A percentile compares a stretch with the other conserved stretches of the same genome.
phyloP scores from a whole-genome alignment of 2,888 invertebrate species.

The Lithophane leautieri region DNA sequence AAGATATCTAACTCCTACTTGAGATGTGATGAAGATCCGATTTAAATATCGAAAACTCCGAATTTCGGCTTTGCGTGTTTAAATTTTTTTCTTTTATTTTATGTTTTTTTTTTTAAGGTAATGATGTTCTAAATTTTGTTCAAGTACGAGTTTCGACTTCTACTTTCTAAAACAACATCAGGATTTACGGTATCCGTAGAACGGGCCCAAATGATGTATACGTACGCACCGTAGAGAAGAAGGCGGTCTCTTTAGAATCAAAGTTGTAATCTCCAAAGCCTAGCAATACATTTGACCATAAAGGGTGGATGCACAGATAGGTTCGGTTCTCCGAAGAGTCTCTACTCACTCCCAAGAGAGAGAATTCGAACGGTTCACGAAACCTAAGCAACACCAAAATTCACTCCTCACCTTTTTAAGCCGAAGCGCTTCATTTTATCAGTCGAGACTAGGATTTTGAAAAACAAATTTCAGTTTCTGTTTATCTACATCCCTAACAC shows the following conservation, averaged over 20 bases:
- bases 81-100: background rate
- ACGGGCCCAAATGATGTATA: background rate
- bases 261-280: background rate
- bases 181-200: background rate
- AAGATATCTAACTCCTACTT: constrained; percentile 16
- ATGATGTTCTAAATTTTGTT: too few species aligned
- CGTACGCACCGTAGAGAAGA: background rate
- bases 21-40: constrained; percentile 9
- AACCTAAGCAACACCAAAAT: background rate
- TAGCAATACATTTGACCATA: too few species aligned
- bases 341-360: too few species aligned
- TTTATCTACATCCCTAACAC: constrained; percentile 15
- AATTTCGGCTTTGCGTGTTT: background rate
- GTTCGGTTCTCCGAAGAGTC: background rate
- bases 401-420: background rate
- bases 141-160: background rate
- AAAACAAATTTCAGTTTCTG: background rate
- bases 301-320: background rate
- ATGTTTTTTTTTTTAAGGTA: too few species aligned
- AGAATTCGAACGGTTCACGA: background rate
- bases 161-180: background rate
- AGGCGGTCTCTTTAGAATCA: background rate
- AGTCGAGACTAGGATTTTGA: background rate
- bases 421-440: background rate
- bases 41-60: too few species aligned